These are phyloP conservation scores for Conchocele bisecta DNA, from an alignment of 2,888 invertebrate species.

Conservation along the genomic window DNA sequence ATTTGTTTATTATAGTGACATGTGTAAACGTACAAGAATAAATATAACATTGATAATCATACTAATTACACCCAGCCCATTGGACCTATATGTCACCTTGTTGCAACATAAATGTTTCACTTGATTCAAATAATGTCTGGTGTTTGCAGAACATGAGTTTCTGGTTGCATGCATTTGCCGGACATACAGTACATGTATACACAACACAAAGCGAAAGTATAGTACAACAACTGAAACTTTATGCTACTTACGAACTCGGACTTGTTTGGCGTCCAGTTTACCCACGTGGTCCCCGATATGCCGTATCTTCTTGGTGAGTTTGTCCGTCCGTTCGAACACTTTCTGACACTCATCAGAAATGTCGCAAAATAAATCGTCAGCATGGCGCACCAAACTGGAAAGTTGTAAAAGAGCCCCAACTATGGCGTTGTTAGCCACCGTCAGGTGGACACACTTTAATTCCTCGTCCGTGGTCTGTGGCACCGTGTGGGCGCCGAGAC, in stretches of 20 bases:
- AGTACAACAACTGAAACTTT: neutral
- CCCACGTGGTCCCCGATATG: constrained; percentile 55
- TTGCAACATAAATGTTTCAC: no score
- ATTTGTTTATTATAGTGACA: no score
- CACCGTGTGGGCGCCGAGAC: constrained; percentile 66
- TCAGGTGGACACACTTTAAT: constrained; percentile 55
- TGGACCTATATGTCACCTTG: no score
- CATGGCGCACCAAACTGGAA: constrained; percentile 76
- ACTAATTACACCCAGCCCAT: no score
- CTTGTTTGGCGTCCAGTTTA: constrained; percentile 73
- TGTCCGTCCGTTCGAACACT: constrained; percentile 71
- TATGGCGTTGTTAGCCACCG: constrained; percentile 70
- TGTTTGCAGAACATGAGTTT: no score
- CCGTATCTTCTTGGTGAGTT: constrained; percentile 58
- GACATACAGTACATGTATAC: neutral
- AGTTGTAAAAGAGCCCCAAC: constrained; percentile 74
- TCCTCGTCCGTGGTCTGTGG: constrained; percentile 57
- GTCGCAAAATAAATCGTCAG: constrained; percentile 79
- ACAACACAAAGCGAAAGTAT: neutral
- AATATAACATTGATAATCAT: no score
- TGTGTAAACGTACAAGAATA: no score
- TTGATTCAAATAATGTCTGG: no score
- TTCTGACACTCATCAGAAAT: constrained; percentile 77
- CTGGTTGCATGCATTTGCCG: no score
- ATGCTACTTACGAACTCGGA: constrained; percentile 74